phyloP scores from a whole-genome alignment of 2,113 vertebrate genomes.

The Pseudorectes ferrugineus region DNA sequence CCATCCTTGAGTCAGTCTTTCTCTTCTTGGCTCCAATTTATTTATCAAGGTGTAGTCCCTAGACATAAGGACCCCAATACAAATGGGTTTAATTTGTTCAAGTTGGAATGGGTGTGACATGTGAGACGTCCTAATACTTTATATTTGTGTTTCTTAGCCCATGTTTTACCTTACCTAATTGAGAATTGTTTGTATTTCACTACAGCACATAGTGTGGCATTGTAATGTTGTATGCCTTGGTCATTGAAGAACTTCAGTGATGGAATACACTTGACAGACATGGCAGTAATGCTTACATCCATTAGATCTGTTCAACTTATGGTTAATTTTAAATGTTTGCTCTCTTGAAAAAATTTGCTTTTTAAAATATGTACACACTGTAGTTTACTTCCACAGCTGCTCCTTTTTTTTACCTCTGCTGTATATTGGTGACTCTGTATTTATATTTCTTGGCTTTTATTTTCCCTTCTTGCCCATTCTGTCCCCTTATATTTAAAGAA shows the following conservation, averaged over 20 bases:
- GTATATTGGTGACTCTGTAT: not conserved
- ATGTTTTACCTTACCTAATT: not conserved
- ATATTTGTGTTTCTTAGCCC: not conserved
- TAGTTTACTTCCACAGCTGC: not conserved
- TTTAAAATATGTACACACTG: not conserved
- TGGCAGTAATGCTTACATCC: not conserved
- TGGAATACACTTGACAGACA: not conserved
- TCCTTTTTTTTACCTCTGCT: not conserved
- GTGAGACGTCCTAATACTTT: not conserved
- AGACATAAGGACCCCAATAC: not conserved
- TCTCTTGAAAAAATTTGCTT: not conserved
- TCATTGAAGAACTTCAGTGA: not conserved
- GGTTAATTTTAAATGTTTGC: not conserved
- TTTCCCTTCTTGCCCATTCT: not conserved
- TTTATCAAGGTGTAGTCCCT: not conserved
- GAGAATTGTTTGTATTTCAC: not conserved
- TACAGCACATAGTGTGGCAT: fast-evolving
- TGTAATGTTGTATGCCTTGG: not conserved
- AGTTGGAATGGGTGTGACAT: not conserved
- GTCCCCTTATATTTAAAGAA: not conserved
- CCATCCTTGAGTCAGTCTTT: not conserved
- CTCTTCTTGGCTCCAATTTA: not conserved
- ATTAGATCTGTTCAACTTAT: not conserved
- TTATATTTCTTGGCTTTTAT: not conserved
- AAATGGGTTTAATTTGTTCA: not conserved